Percentiles rank a stretch among this genome's conserved stretches.
phyloP scores from a whole-genome alignment of 2,888 invertebrate genomes.

The Lochmaea crataegi region DNA sequence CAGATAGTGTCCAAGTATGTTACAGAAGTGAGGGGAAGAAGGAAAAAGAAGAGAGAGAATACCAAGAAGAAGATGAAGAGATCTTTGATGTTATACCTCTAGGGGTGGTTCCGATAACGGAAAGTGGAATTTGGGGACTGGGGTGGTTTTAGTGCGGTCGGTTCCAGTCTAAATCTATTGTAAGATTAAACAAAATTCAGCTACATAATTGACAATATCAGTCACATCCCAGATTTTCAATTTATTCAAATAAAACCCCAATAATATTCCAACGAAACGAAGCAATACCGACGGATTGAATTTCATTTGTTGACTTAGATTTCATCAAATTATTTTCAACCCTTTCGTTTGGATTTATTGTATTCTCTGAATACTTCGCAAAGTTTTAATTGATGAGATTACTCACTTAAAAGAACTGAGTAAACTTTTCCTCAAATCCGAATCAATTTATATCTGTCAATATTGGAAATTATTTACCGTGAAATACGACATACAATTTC shows the following conservation, averaged over 20 bases:
- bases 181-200: not conserved
- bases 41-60: too few species aligned
- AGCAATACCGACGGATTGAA: slow-evolving; percentile 5
- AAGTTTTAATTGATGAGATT: slow-evolving; percentile 25
- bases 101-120: too few species aligned
- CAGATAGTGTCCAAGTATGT: too few species aligned
- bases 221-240: not conserved
- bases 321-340: slow-evolving; percentile 20
- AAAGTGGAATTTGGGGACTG: too few species aligned
- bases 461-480: not conserved
- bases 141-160: too few species aligned
- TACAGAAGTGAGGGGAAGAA: too few species aligned
- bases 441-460: too few species aligned
- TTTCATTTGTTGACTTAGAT: slow-evolving; percentile 7
- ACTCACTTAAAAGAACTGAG: not conserved
- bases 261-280: not conserved
- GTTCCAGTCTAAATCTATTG: not conserved
- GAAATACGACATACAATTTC: too few species aligned
- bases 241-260: not conserved
- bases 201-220: not conserved
- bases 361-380: slow-evolving; percentile 4
- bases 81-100: too few species aligned
- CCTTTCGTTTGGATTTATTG: slow-evolving; percentile 7
- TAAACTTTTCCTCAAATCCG: too few species aligned
- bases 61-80: too few species aligned